Evolutionary conservation across 2,797 vertebrate species (phyloP), one percentile per base, ranked within the genome.

Genomic region (Danio tinwini): DNA sequence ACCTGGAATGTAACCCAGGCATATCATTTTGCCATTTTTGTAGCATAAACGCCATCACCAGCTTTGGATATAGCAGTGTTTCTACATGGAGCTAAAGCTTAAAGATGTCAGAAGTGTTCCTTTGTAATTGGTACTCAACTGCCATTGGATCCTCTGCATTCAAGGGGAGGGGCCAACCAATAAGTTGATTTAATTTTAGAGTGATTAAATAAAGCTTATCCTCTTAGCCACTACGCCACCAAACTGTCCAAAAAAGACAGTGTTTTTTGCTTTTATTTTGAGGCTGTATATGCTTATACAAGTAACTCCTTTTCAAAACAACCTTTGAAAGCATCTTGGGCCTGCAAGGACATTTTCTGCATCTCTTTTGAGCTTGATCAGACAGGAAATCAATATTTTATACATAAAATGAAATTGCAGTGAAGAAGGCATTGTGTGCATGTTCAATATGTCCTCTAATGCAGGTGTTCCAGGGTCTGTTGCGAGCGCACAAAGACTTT

Each of bases 381-480:
- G 2, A 52, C 4, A 21, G 45, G 17, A 42, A 42, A 16, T n/a
- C 6, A 0, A 64, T 69, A 1, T 40, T 42, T 39, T 58, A 14
- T 69, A 50, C 29, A 16, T 50, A 11, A 49, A 45, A 59, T 21
- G 13, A 61, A 56, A 59, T 40, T 52, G 14, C 16, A 70, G 8
- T 16, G n/a, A 78, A 6, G 53, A 45, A 29, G 29, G 29, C 56
- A 62, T 71, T 62, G 67, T 65, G 29, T 40, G 6, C 53, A 16
- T 39, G 11, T 58, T 19, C 7, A 59, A 19, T 69, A 47, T 77
- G 42, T 77, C 47, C 21, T 62, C 12, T 12, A 58, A 37, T 59
- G 17, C 64, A 98, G 96, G 94, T 98, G 40, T 97, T 97, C 86
- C 96, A 98, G 81, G 96, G 96, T 69, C 91, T 98, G 86, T 89